Conservation (phyloP, 2,888 invertebrate species). For the Eristalis pertinax region DNA sequence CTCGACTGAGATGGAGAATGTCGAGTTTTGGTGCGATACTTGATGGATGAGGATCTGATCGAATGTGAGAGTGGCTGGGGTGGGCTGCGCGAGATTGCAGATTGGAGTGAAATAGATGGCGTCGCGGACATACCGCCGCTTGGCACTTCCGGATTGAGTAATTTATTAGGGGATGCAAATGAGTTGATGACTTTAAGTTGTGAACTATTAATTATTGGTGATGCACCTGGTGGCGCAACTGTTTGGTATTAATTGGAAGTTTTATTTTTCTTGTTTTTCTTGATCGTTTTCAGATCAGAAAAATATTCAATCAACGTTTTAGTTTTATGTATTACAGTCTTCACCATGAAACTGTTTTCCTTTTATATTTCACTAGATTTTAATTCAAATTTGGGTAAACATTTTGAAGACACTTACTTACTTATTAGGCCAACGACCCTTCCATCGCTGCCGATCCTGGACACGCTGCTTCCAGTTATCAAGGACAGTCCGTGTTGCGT, state of each 20-base stretch:
- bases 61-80: conserved; percentile 13
- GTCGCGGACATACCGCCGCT: conserved; percentile 44
- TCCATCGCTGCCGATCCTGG: too few species aligned
- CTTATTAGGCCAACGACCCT: too few species aligned
- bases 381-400: too few species aligned
- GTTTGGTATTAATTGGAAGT: conserved; percentile 11
- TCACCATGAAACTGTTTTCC: too few species aligned
- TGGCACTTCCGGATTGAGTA: conserved; percentile 50
- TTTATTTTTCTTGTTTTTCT: background rate
- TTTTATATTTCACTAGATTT: too few species aligned
- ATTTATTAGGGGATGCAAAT: conserved; percentile 21
- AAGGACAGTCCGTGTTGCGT: too few species aligned
- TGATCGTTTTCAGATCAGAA: background rate
- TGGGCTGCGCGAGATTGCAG: conserved; percentile 15
- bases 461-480: too few species aligned
- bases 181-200: conserved; percentile 6
- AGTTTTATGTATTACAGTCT: too few species aligned
- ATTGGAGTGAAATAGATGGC: conserved; percentile 66
- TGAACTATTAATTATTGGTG: conserved; percentile 5
- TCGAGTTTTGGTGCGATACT: conserved; percentile 36
- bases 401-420: too few species aligned
- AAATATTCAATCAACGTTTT: too few species aligned
- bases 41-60: conserved; percentile 46
- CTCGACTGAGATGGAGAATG: conserved; percentile 22
- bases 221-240: conserved; percentile 25